These are phyloP conservation scores for Capreolus pygargus DNA, from an alignment of 2,113 vertebrate species.

Conservation along the genomic window DNA sequence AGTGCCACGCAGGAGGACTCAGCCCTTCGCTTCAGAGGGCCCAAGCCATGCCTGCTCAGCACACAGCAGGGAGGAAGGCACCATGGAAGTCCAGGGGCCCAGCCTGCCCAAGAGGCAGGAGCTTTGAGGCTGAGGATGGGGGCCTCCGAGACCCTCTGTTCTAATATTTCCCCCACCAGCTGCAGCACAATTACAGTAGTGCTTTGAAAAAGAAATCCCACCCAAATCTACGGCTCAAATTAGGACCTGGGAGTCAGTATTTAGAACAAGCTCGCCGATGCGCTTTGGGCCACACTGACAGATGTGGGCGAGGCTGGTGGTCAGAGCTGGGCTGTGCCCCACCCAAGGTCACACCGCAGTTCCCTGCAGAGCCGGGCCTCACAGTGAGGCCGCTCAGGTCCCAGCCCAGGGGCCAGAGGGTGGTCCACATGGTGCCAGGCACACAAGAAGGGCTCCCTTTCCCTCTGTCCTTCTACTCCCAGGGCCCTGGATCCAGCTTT, in stretches of 20 bases:
- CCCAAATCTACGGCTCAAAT: neutral
- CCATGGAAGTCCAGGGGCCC: too few relatives aligned
- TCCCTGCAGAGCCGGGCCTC: neutral
- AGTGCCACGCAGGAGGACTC: neutral
- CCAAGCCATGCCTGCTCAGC: accelerated
- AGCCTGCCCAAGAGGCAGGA: neutral
- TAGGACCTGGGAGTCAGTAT: neutral
- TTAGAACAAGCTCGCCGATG: neutral
- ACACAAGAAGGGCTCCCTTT: neutral
- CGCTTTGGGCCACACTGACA: neutral
- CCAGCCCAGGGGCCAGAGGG: neutral
- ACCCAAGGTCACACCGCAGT: neutral
- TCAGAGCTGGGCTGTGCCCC: neutral
- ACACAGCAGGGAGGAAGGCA: neutral
- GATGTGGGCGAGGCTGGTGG: neutral
- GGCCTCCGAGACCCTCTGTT: neutral
- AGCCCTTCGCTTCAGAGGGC: neutral
- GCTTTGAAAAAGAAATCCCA: neutral
- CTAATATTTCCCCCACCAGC: neutral
- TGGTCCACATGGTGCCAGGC: neutral
- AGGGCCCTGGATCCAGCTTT: neutral
- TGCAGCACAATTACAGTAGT: neutral
- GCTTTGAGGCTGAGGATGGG: neutral
- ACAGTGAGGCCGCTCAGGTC: neutral
- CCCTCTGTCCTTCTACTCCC: neutral